Evolutionary conservation across 1,140 invertebrate species (phyloP).

Genomic region (Aplysia californica): DNA sequence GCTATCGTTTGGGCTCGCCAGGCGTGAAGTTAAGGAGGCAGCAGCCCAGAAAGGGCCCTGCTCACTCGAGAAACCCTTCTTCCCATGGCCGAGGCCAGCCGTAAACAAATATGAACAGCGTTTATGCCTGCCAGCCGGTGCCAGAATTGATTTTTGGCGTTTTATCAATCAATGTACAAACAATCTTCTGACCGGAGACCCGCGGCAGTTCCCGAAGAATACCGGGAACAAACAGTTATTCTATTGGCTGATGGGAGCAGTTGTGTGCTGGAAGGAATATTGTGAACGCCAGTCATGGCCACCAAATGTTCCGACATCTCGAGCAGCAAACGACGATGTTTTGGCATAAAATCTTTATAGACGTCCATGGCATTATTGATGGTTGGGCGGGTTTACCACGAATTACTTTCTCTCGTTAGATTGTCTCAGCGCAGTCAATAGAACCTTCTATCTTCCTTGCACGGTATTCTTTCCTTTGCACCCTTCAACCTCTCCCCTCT

Average conservation of each 20-base stretch:
- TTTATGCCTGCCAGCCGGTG: conserved; percentile 27
- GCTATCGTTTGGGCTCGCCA: conserved; percentile 31
- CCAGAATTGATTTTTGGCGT: conserved; percentile 24
- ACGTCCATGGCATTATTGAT: too few relatives aligned
- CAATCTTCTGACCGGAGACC: background rate
- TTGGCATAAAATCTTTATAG: too few relatives aligned
- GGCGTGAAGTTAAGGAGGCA: conserved; percentile 24
- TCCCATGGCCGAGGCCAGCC: background rate
- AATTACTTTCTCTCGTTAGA: too few relatives aligned
- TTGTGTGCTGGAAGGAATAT: conserved; percentile 4
- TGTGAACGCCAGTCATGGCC: conserved; percentile 6
- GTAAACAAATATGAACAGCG: conserved; percentile 27
- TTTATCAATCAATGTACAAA: conserved; percentile 41
- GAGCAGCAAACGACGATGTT: too few relatives aligned
- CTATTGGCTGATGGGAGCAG: background rate
- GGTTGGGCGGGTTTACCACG: too few relatives aligned
- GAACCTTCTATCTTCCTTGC: too few relatives aligned
- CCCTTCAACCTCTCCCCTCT: too few relatives aligned
- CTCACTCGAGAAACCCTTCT: conserved; percentile 23
- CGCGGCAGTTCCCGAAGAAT: background rate
- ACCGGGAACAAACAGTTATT: background rate
- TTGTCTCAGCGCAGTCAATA: too few relatives aligned
- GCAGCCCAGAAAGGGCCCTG: conserved; percentile 27
- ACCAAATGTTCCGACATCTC: background rate
- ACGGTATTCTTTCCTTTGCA: too few relatives aligned